Percentiles rank a stretch among this genome's conserved stretches.
phyloP scores from a whole-genome alignment of 2,113 vertebrate genomes.

The Engystomops pustulosus region DNA sequence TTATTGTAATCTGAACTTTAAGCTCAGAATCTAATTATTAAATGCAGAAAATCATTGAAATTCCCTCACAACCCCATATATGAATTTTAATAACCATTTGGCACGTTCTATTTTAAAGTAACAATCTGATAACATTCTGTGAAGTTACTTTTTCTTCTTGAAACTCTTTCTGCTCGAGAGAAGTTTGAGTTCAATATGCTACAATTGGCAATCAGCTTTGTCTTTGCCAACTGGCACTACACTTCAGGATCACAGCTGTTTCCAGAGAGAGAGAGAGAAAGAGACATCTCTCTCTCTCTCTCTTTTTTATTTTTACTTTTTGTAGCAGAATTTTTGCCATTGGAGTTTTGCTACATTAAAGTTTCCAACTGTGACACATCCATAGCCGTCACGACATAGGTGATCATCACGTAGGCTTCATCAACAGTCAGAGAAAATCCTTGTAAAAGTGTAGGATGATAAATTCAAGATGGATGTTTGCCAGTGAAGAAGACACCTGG shows the following conservation, averaged over 20 bases:
- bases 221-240: conserved; percentile 54
- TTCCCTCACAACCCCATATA: conserved; percentile 14
- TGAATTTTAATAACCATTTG: conserved; percentile 60
- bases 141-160: conserved; percentile 54
- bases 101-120: conserved; percentile 56
- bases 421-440: not conserved
- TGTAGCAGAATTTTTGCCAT: conserved; percentile 47
- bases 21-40: conserved; percentile 34
- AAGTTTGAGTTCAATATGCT: conserved; percentile 60
- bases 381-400: not conserved
- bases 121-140: conserved; percentile 60
- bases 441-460: not conserved
- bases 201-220: conserved; percentile 50
- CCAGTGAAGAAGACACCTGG: not conserved
- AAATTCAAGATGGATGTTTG: not conserved
- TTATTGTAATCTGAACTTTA: not conserved
- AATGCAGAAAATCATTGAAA: conserved; percentile 27
- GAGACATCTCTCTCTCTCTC: conserved; percentile 38
- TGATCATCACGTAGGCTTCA: not conserved
- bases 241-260: conserved; percentile 58
- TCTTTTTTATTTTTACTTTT: conserved; percentile 36
- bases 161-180: conserved; percentile 54
- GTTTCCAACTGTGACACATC: conserved; percentile 19
- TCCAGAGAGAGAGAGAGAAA: too few species aligned
- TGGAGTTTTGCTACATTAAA: conserved; percentile 47